phyloP scores from a whole-genome alignment of 1,140 invertebrate genomes.

The Drosophila busckii region DNA sequence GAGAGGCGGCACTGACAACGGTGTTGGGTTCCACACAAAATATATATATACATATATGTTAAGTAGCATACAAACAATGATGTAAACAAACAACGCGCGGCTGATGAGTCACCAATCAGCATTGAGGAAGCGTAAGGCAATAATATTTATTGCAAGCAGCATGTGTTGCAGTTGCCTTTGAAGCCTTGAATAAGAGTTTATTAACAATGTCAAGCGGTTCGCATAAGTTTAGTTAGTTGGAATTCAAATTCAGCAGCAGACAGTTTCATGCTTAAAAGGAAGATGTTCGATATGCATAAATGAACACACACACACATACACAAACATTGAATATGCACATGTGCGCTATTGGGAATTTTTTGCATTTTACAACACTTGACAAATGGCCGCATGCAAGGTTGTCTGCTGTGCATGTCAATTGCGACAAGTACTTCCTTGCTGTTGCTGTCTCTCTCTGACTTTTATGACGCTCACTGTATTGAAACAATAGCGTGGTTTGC shows the following conservation, averaged over 20 bases:
- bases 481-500: constrained; percentile 17
- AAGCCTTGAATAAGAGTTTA: too few relatives aligned
- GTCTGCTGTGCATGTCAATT: constrained; percentile 7
- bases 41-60: constrained; percentile 24
- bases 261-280: too few relatives aligned
- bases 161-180: background rate
- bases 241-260: too few relatives aligned
- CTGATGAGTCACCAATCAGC: constrained; percentile 38
- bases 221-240: too few relatives aligned
- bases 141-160: constrained; percentile 24
- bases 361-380: constrained; percentile 34
- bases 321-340: background rate
- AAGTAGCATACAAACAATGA: too few relatives aligned
- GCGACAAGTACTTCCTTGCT: constrained; percentile 1
- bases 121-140: constrained; percentile 43
- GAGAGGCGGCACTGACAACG: constrained; percentile 38
- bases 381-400: constrained; percentile 58
- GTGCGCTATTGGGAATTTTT: constrained; percentile 5
- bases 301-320: too few relatives aligned
- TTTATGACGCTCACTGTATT: background rate
- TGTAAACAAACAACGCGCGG: constrained; percentile 54
- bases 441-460: background rate
- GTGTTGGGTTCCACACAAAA: constrained; percentile 61
- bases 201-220: too few relatives aligned
- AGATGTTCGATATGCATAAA: too few relatives aligned